A percentile compares a stretch with the other conserved stretches of the same genome.
These are phyloP conservation scores for Crotalus horridus DNA, from an alignment of 2,113 vertebrate species.

Conservation along the genomic window DNA sequence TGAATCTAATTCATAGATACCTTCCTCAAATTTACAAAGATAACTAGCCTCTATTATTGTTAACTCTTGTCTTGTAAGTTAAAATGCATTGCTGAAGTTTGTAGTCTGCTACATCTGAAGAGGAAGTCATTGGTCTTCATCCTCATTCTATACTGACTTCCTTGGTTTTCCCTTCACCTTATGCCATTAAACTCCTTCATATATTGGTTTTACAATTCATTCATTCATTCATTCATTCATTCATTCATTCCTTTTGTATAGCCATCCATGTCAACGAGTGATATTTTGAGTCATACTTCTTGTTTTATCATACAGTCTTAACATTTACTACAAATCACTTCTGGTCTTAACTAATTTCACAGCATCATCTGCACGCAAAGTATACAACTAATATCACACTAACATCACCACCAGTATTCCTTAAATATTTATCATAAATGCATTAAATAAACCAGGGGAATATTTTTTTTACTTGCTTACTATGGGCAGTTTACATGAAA, in stretches of 20 bases:
- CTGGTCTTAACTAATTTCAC: not conserved
- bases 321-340: not conserved
- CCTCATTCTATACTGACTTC: not conserved
- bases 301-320: not conserved
- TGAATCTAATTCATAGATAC: conserved; percentile 46
- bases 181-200: not conserved
- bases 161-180: not conserved
- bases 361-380: not conserved
- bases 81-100: not conserved
- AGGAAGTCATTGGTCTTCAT: not conserved
- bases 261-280: not conserved
- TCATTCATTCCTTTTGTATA: not conserved
- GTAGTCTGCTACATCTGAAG: conserved; percentile 27
- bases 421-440: not conserved
- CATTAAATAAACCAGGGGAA: not conserved
- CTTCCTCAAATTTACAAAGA: conserved; percentile 58
- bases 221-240: not conserved
- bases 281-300: not conserved
- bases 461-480: not conserved
- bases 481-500: not conserved
- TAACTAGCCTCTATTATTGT: conserved; percentile 44
- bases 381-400: not conserved
- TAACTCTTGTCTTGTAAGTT: conserved; percentile 25
- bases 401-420: not conserved
- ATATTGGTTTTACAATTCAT: not conserved